Evolutionary conservation across 2,113 vertebrate species (phyloP).

Genomic region (Carollia perspicillata): DNA sequence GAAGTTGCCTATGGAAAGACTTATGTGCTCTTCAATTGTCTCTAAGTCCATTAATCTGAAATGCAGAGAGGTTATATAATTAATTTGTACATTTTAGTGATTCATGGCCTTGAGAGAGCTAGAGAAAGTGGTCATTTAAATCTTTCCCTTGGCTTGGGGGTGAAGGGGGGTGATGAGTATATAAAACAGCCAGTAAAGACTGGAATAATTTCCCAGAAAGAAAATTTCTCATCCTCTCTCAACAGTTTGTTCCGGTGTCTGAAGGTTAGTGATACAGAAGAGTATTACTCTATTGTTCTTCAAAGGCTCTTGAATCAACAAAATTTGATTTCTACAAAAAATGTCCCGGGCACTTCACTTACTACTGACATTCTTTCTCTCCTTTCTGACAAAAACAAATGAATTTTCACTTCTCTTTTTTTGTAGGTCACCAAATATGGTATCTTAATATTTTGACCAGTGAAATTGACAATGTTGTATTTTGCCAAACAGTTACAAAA

Average conservation of each 20-base stretch:
- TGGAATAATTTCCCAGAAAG: not conserved
- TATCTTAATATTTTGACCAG: not conserved
- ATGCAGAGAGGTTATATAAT: conserved; percentile 19
- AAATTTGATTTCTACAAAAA: conserved; percentile 9
- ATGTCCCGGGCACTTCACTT: not conserved
- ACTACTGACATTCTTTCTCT: conserved; percentile 10
- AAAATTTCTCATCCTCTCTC: not conserved
- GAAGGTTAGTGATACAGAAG: not conserved
- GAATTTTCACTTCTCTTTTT: not conserved
- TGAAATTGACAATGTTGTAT: not conserved
- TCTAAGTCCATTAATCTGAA: conserved; percentile 30
- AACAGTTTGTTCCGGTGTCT: not conserved
- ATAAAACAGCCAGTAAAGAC: not conserved
- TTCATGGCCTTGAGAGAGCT: not conserved
- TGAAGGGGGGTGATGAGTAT: not conserved
- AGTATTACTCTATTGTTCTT: not conserved
- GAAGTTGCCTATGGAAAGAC: not conserved
- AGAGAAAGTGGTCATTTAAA: not conserved
- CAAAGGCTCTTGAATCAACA: not conserved
- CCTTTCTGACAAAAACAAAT: not conserved
- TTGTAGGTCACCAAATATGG: not conserved
- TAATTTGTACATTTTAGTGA: conserved; percentile 23
- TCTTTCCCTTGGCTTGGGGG: not conserved
- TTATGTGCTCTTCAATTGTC: not conserved
- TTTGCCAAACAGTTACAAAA: not conserved